Evolutionary conservation across 2,888 invertebrate genomes (phyloP).

Genomic region (Perizoma affinitatum): DNA sequence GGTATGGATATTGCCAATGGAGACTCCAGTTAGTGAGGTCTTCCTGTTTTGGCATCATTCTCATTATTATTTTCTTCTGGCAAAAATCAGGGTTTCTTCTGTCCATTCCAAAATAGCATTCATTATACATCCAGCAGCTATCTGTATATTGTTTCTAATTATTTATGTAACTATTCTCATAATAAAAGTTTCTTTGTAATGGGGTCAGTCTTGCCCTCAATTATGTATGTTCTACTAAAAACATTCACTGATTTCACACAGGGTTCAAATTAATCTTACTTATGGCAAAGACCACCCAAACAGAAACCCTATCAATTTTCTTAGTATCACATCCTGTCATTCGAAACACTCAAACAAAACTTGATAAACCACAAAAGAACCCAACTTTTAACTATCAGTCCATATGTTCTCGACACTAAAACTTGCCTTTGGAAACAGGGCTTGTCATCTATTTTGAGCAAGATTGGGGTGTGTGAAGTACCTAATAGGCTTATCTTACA

Average conservation of each 20-base stretch:
- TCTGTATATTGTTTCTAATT: too few species aligned
- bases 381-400: conserved; percentile 46
- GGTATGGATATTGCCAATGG: too few species aligned
- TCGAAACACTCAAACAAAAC: conserved; percentile 40
- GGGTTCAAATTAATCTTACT: conserved; percentile 9
- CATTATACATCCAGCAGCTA: not conserved
- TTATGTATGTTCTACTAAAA: not conserved
- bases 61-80: too few species aligned
- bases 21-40: too few species aligned
- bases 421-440: conserved; percentile 37
- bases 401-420: conserved; percentile 45
- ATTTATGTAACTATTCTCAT: too few species aligned
- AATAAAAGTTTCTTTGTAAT: too few species aligned
- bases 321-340: conserved; percentile 36
- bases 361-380: conserved; percentile 48
- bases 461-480: conserved; percentile 36
- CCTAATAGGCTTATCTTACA: conserved; percentile 30
- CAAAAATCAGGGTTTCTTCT: too few species aligned
- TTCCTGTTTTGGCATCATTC: too few species aligned
- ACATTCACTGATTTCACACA: conserved; percentile 1
- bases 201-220: not conserved
- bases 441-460: conserved; percentile 33
- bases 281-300: conserved; percentile 32
- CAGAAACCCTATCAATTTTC: conserved; percentile 31
- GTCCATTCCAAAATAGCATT: too few species aligned